Evolutionary conservation across 2,888 invertebrate species (phyloP).

Genomic region (Aquatica leii): DNA sequence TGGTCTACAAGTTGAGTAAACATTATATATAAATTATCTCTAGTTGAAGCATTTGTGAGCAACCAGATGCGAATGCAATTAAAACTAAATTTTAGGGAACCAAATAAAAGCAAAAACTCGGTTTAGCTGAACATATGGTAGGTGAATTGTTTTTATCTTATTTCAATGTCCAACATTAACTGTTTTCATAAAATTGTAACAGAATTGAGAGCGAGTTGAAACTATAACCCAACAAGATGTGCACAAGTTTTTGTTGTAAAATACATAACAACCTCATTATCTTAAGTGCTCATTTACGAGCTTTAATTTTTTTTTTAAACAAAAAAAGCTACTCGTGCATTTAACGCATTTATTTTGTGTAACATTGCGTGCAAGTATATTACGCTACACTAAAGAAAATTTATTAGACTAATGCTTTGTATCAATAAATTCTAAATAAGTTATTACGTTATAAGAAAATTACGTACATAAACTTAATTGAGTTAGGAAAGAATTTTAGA

Average conservation of each 20-base stretch:
- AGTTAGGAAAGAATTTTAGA: slow-evolving; percentile 29
- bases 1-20: too few species aligned
- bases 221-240: too few species aligned
- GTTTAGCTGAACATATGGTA: background rate
- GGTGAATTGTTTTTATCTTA: background rate
- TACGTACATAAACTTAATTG: slow-evolving; percentile 23
- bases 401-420: too few species aligned
- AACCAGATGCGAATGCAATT: slow-evolving; percentile 9
- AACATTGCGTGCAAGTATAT: too few species aligned
- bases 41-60: background rate
- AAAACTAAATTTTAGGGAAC: background rate
- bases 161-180: background rate
- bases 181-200: background rate
- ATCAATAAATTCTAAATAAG: too few species aligned
- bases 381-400: too few species aligned
- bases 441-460: too few species aligned
- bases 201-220: background rate
- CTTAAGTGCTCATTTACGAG: slow-evolving; percentile 20
- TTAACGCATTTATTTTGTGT: too few species aligned
- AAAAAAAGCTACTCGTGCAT: too few species aligned
- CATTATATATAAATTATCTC: slow-evolving; percentile 2
- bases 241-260: background rate
- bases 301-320: background rate
- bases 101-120: slow-evolving; percentile 2
- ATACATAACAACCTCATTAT: slow-evolving; percentile 31